A percentile compares a stretch with the other conserved stretches of the same genome.
Conservation (phyloP, 1,140 invertebrate genomes). For the Ylistrum balloti region DNA sequence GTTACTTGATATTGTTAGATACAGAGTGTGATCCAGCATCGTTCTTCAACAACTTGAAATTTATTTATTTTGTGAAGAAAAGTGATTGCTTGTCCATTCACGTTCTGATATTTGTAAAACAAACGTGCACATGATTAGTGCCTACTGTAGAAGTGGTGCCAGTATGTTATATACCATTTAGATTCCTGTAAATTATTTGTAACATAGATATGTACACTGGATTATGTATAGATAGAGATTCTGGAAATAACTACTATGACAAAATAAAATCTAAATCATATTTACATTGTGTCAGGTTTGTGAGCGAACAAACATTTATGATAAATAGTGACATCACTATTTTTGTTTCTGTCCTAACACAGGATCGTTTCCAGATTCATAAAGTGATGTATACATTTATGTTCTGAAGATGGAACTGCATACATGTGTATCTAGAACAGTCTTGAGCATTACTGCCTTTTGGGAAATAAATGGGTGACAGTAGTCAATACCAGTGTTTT, state of each 20-base stretch:
- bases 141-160: slow-evolving; percentile 10
- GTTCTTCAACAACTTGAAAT: not conserved
- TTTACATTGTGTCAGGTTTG: too few species aligned
- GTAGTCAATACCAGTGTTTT: too few species aligned
- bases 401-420: too few species aligned
- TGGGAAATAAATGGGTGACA: too few species aligned
- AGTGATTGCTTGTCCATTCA: not conserved
- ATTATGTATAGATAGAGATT: slow-evolving; percentile 21
- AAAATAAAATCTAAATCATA: slow-evolving; percentile 7
- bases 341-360: too few species aligned
- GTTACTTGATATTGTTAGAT: not conserved
- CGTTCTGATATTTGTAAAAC: not conserved
- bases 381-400: too few species aligned
- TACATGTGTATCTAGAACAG: too few species aligned
- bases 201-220: not conserved
- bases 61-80: not conserved
- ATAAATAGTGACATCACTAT: too few species aligned
- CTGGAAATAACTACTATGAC: slow-evolving; percentile 28
- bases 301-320: too few species aligned
- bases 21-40: not conserved
- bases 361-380: too few species aligned
- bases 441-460: too few species aligned
- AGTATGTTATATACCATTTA: not conserved
- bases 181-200: not conserved
- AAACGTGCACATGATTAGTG: not conserved